A percentile compares a stretch with the other conserved stretches of the same genome.
These are phyloP conservation scores for Harpegnathos saltator DNA, from an alignment of 1,140 invertebrate species.

Conservation along the genomic window DNA sequence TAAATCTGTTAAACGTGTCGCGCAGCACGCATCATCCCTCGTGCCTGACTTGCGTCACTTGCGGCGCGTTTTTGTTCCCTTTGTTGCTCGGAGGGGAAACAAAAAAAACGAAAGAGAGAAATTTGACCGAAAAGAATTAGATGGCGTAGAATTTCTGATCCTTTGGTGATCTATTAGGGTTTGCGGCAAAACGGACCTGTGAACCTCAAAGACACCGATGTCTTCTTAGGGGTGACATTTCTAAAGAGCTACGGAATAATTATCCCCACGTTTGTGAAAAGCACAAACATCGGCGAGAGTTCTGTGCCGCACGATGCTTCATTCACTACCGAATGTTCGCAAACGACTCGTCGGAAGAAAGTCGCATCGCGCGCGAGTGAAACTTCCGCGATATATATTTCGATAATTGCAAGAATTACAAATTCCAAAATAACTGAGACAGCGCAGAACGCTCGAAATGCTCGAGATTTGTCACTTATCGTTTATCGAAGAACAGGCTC, in stretches of 20 bases:
- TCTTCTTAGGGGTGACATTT: slow-evolving; percentile 38
- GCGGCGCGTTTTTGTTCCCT: neutral
- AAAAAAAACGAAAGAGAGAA: neutral
- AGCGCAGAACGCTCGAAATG: no score
- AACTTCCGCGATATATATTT: no score
- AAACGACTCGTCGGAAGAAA: slow-evolving; percentile 4
- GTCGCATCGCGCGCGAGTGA: neutral
- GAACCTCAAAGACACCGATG: slow-evolving; percentile 36
- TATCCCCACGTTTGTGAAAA: slow-evolving; percentile 32
- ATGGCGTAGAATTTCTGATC: slow-evolving; percentile 30
- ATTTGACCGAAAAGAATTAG: neutral
- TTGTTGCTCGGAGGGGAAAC: neutral
- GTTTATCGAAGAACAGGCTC: no score
- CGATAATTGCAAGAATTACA: no score
- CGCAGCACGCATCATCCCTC: neutral
- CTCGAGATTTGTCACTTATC: no score
- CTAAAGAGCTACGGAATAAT: slow-evolving; percentile 26
- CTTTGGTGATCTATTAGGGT: slow-evolving; percentile 54
- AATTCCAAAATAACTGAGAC: no score
- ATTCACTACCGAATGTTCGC: neutral
- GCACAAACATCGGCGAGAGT: neutral
- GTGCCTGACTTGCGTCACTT: neutral
- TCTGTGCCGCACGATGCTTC: slow-evolving; percentile 47
- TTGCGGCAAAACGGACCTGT: slow-evolving; percentile 8
- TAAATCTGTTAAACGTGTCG: neutral